Evolutionary conservation across 2,888 invertebrate species (phyloP).

Genomic region (Luperina nickerlii): DNA sequence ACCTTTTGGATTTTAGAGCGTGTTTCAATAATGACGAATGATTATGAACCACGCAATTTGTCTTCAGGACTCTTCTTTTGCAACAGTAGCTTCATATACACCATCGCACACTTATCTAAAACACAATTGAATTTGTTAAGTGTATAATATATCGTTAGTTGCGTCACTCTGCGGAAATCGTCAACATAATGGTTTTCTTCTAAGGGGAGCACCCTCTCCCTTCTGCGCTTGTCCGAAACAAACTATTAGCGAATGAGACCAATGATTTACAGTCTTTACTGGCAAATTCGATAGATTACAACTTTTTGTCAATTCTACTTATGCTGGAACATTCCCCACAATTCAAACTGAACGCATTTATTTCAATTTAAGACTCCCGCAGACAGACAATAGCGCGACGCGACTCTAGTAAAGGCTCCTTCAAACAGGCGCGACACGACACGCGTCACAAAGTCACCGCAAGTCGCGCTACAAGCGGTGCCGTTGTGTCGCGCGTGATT

Average conservation of each 20-base stretch:
- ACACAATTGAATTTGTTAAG: slow-evolving; percentile 38
- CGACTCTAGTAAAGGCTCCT: too few relatives aligned
- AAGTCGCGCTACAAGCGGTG: too few relatives aligned
- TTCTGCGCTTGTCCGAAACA: slow-evolving; percentile 38
- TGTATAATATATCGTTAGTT: slow-evolving; percentile 38
- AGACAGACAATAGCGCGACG: too few relatives aligned
- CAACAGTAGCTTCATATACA: background rate
- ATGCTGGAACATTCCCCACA: background rate
- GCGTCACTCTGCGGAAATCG: slow-evolving; percentile 32
- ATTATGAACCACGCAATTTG: too few relatives aligned
- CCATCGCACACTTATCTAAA: slow-evolving; percentile 15
- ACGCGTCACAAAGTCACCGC: too few relatives aligned
- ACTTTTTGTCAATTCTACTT: slow-evolving; percentile 6
- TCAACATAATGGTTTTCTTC: slow-evolving; percentile 44
- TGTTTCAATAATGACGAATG: too few relatives aligned
- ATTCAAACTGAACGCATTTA: background rate
- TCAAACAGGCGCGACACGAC: too few relatives aligned
- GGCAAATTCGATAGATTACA: slow-evolving; percentile 23
- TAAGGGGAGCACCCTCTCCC: slow-evolving; percentile 53
- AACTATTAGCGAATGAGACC: slow-evolving; percentile 49
- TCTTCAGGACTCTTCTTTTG: background rate
- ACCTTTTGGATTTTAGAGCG: too few relatives aligned
- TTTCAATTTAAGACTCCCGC: background rate
- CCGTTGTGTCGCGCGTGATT: too few relatives aligned
- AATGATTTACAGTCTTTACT: slow-evolving; percentile 49